These are phyloP conservation scores for Erebia aethiops DNA, from an alignment of 2,888 invertebrate species.

Conservation along the genomic window DNA sequence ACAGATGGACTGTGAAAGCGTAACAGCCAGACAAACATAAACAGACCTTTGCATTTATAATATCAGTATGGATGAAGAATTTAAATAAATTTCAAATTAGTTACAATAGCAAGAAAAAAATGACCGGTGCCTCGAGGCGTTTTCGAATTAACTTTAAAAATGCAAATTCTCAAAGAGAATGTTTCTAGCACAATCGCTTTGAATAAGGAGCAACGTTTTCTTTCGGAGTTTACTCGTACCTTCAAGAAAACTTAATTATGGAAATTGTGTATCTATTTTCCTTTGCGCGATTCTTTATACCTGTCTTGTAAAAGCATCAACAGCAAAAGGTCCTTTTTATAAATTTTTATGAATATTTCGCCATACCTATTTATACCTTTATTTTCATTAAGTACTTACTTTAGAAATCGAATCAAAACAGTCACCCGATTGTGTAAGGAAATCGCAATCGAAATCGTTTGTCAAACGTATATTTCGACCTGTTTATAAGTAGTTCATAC, in stretches of 20 bases:
- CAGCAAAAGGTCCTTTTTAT: neutral
- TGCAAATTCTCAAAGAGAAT: constrained; percentile 42
- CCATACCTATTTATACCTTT: neutral
- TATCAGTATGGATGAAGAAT: neutral
- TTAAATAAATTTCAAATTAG: neutral
- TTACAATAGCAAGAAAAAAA: neutral
- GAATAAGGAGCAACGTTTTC: constrained; percentile 40
- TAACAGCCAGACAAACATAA: too few species aligned
- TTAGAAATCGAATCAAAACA: neutral
- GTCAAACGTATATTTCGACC: too few species aligned
- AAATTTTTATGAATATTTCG: constrained; percentile 5
- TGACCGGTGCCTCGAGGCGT: constrained; percentile 22
- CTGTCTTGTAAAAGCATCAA: constrained; percentile 19
- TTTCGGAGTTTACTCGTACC: constrained; percentile 41
- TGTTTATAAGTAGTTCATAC: too few species aligned
- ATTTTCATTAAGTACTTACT: neutral
- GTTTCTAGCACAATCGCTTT: constrained; percentile 41
- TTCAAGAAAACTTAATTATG: constrained; percentile 46
- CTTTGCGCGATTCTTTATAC: constrained; percentile 33
- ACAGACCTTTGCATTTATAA: neutral
- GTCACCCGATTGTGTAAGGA: neutral
- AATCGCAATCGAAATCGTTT: too few species aligned
- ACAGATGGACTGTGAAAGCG: too few species aligned
- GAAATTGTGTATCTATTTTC: constrained; percentile 39
- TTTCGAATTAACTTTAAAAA: constrained; percentile 25